Evolutionary conservation across 1,140 invertebrate genomes (phyloP).

Genomic region (Drosophila sp.): DNA sequence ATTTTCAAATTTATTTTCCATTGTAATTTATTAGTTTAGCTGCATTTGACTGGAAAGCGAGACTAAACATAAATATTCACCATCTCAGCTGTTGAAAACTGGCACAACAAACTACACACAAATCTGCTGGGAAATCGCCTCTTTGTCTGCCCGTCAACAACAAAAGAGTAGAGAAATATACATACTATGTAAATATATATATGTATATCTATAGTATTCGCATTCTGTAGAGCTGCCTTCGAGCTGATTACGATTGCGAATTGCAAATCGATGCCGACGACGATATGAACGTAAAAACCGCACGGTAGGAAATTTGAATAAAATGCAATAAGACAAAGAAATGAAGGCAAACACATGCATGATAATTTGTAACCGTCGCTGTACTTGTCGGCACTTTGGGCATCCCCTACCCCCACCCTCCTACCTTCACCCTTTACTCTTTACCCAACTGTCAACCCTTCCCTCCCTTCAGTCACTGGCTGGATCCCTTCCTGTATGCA

Average conservation of each 20-base stretch:
- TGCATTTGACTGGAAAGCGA: slow-evolving; percentile 15
- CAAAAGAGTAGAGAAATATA: slow-evolving; percentile 18
- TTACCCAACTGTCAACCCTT: slow-evolving; percentile 16
- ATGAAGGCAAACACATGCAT: slow-evolving; percentile 67
- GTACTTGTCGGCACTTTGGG: slow-evolving; percentile 52
- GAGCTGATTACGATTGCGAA: slow-evolving; percentile 79
- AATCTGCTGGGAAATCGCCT: slow-evolving; percentile 31
- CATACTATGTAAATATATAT: slow-evolving; percentile 16
- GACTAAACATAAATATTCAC: slow-evolving; percentile 69
- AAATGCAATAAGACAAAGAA: slow-evolving; percentile 80
- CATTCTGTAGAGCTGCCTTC: slow-evolving; percentile 46
- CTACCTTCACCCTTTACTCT: background rate
- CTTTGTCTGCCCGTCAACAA: slow-evolving; percentile 48
- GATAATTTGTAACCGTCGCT: slow-evolving; percentile 68
- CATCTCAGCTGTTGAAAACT: slow-evolving; percentile 52
- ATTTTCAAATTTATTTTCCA: background rate
- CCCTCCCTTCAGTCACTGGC: background rate
- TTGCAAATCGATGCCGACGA: slow-evolving; percentile 74
- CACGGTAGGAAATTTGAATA: slow-evolving; percentile 83
- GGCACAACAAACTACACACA: slow-evolving; percentile 53
- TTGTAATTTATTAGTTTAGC: slow-evolving; percentile 14
- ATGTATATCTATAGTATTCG: slow-evolving; percentile 39
- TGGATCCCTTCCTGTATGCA: slow-evolving; percentile 51
- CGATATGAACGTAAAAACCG: slow-evolving; percentile 75
- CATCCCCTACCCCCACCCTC: background rate